Evolutionary conservation across 2,113 vertebrate genomes (phyloP), one percentile per base, ranked within the genome.

Genomic region (Marcusenius ussheri): DNA sequence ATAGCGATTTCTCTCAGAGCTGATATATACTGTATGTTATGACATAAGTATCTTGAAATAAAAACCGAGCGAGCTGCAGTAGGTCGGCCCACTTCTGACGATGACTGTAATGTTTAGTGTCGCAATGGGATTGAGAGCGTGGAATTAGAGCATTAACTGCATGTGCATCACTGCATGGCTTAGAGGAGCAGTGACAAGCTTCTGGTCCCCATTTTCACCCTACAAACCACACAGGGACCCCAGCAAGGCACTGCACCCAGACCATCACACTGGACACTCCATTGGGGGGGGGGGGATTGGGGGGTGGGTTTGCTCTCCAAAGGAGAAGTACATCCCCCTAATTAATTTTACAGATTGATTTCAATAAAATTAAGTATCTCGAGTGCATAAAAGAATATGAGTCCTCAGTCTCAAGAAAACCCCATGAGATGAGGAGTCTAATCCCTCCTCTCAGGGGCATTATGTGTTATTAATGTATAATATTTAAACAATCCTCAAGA

Each of bases 1-100:
- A 51, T 45, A 87, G n/a, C 24, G 51, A 62, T 88, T 88, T 70
- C 27, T 45, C 83, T 51, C 17, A 11, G 47, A 51, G n/a, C 84
- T 91, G 39, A 31, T 66, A 42, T 42, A 42, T 42, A 42, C 39
- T 42, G 39, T 70, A 70, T 70, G 62, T 70, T 27, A 70, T 70
- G 13, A 70, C n/a, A 27, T 66, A 77, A 42, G 39, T 42, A 10
- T 83, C 49, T 91, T 86, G 88, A 88, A 86, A 46, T 90, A 45
- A 49, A 86, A 3, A 86, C 21, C 4, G 11, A 86, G 6, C 1
- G 6, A 80, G 5, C n/a, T n/a, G 10, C 62, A 27, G n/a, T 27
- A 10, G n/a, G n/a, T 31, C n/a, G 9, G 27, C 5, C 3, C 62
- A 11, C 10, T 66, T 27, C n/a, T 27, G 8, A 66, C 24, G n/a